These are phyloP conservation scores for Austrolebias charrua DNA, from an alignment of 2,797 vertebrate species.

Conservation along the genomic window DNA sequence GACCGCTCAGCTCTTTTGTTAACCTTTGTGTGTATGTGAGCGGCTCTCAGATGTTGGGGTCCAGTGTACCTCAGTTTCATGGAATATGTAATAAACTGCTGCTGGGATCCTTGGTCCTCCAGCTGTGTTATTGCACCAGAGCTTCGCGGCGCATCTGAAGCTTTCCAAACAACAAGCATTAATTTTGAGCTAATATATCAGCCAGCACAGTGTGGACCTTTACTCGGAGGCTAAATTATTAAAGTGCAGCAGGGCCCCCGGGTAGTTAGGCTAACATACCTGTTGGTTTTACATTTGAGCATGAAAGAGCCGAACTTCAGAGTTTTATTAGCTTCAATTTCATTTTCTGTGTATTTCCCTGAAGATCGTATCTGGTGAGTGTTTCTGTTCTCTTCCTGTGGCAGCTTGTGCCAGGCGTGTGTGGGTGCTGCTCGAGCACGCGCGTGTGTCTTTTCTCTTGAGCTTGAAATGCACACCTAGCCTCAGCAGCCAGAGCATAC, in stretches of 20 bases:
- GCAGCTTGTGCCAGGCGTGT: constrained; percentile 36
- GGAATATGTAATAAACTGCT: constrained; percentile 52
- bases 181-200: constrained; percentile 53
- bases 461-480: constrained; percentile 44
- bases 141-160: constrained; percentile 49
- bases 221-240: constrained; percentile 50
- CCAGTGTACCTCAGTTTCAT: constrained; percentile 23
- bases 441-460: constrained; percentile 45
- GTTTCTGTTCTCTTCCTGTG: background rate
- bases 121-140: constrained; percentile 59
- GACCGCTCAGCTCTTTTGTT: background rate
- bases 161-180: constrained; percentile 50
- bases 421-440: constrained; percentile 34
- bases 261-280: constrained; percentile 56
- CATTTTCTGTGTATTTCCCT: constrained; percentile 51
- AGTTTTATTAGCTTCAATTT: constrained; percentile 58
- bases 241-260: constrained; percentile 45
- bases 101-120: constrained; percentile 57
- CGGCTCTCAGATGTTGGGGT: constrained; percentile 15
- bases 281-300: constrained; percentile 58
- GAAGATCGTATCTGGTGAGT: constrained; percentile 32
- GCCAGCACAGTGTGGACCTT: constrained; percentile 31
- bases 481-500: constrained; percentile 42
- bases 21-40: background rate
- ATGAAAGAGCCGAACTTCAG: constrained; percentile 44